These are phyloP conservation scores for Phataginus tricuspis DNA, from an alignment of 2,797 vertebrate species.

Conservation along the genomic window DNA sequence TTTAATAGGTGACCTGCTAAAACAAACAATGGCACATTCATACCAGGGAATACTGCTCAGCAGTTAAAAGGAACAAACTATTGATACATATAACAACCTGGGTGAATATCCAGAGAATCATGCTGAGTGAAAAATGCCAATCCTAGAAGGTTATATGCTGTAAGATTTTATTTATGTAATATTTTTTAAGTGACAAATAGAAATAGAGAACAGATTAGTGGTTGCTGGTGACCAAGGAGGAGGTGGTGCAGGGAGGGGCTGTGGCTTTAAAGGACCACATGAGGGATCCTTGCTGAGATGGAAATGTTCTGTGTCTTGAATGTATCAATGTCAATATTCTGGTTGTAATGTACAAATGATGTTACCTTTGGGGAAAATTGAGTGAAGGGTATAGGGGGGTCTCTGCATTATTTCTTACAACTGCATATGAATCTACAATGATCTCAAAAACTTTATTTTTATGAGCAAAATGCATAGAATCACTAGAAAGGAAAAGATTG, in stretches of 20 bases:
- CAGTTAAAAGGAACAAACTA: background rate
- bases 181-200: background rate
- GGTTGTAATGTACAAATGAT: background rate
- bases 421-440: background rate
- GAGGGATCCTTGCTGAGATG: background rate
- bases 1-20: background rate
- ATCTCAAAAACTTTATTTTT: background rate
- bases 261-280: background rate
- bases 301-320: background rate
- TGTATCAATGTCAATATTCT: background rate
- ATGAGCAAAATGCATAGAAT: background rate
- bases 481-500: background rate
- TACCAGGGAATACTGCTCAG: background rate
- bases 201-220: background rate
- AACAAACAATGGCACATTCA: background rate
- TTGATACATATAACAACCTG: background rate
- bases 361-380: background rate
- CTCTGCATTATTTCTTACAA: constrained; percentile 43
- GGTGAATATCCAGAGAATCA: background rate
- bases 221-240: background rate
- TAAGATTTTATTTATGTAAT: background rate
- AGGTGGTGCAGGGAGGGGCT: background rate
- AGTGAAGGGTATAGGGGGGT: background rate
- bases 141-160: background rate
- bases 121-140: background rate